phyloP scores from a whole-genome alignment of 2,113 vertebrate species.

The Pleuronectes platessa region DNA sequence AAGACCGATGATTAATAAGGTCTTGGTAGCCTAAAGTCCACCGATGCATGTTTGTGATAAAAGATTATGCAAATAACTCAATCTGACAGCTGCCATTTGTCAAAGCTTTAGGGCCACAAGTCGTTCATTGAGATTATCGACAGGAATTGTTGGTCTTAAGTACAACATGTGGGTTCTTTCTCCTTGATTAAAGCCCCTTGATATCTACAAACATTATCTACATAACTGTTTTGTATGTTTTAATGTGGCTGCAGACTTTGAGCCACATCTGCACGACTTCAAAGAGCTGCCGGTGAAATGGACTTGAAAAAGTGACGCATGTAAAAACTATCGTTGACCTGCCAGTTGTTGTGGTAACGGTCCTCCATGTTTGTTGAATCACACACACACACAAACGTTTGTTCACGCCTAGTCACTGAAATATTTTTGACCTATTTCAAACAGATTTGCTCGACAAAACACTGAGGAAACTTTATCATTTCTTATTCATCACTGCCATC shows the following conservation, averaged over 20 bases:
- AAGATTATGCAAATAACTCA: slow-evolving; percentile 37
- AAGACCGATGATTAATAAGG: slow-evolving; percentile 21
- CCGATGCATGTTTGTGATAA: slow-evolving; percentile 37
- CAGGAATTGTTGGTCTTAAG: slow-evolving; percentile 13
- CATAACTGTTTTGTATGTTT: slow-evolving; percentile 34
- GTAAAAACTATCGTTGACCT: slow-evolving; percentile 33
- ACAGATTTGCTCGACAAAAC: slow-evolving; percentile 3
- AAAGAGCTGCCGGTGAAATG: slow-evolving; percentile 38
- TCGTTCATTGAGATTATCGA: slow-evolving; percentile 29
- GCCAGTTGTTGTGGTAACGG: slow-evolving; percentile 24
- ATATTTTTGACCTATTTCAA: slow-evolving; percentile 29
- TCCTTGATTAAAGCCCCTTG: slow-evolving; percentile 30
- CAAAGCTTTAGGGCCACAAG: slow-evolving; percentile 28
- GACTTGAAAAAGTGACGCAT: slow-evolving; percentile 23
- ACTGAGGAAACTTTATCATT: background rate
- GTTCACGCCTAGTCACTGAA: slow-evolving; percentile 6
- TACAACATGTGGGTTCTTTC: slow-evolving; percentile 46
- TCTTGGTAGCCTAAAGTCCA: slow-evolving; percentile 7
- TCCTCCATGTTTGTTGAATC: slow-evolving; percentile 26
- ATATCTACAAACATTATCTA: slow-evolving; percentile 32
- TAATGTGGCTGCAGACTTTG: slow-evolving; percentile 20
- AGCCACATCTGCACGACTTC: slow-evolving; percentile 41
- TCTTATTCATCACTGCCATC: slow-evolving; percentile 73
- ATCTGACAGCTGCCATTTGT: slow-evolving; percentile 42
- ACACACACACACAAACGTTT: slow-evolving; percentile 5